phyloP scores from a whole-genome alignment of 2,113 vertebrate genomes.

The Odontesthes bonariensis region DNA sequence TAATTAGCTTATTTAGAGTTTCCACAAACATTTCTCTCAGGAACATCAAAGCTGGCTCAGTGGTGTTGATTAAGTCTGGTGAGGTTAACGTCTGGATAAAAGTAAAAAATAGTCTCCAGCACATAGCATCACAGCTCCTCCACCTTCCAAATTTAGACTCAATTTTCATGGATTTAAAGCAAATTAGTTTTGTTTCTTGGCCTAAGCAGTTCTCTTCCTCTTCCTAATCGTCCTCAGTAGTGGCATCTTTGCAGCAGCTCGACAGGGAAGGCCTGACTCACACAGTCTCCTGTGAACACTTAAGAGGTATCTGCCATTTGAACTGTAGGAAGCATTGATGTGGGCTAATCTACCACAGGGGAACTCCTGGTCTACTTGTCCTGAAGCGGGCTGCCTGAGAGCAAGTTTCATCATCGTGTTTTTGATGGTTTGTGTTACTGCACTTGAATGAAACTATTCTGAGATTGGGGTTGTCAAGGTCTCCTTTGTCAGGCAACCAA shows the following conservation, averaged over 20 bases:
- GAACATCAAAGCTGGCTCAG: not conserved
- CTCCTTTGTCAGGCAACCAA: too few relatives aligned
- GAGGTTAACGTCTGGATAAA: not conserved
- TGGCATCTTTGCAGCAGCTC: constrained; percentile 1
- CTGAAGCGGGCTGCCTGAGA: constrained; percentile 7
- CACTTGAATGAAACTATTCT: not conserved
- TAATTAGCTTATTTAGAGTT: too few relatives aligned
- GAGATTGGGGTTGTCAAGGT: too few relatives aligned
- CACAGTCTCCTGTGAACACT: constrained; percentile 16
- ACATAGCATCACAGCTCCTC: not conserved
- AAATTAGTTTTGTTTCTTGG: constrained; percentile 4
- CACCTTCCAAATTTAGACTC: not conserved
- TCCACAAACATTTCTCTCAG: not conserved
- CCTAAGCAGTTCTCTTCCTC: constrained; percentile 6
- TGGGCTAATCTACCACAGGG: constrained; percentile 17
- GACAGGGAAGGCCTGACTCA: constrained; percentile 15
- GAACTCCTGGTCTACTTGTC: constrained; percentile 13
- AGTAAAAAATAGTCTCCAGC: not conserved
- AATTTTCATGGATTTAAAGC: not conserved
- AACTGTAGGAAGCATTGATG: constrained; percentile 41
- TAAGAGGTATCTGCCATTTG: constrained; percentile 31
- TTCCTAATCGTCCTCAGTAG: not conserved
- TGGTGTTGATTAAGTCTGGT: not conserved
- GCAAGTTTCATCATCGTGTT: constrained; percentile 21
- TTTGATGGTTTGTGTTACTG: constrained; percentile 23